Evolutionary conservation across 1,140 invertebrate species (phyloP), one percentile per base, ranked within the genome.

Genomic region (Neotoxoptera formosana): DNA sequence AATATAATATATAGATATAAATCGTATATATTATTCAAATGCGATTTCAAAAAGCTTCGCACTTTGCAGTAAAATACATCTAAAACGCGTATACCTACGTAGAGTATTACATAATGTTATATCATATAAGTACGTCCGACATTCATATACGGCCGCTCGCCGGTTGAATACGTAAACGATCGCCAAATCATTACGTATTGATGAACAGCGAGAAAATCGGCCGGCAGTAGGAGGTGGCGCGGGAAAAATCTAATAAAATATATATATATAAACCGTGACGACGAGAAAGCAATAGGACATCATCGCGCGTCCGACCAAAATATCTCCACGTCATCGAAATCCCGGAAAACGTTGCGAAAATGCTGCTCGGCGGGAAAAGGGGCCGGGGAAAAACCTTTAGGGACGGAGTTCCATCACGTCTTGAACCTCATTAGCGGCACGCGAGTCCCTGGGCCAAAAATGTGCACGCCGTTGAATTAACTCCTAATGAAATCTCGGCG

Each of bases 351-450:
- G 60, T 76, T 76, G n/a, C n/a, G 30, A 76, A 76, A 41, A 76
- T 17, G n/a, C 60, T 76, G 60, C 60, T 7, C 14, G 30, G 60
- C 14, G 30, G 60, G n/a, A 14, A 67, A 67, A 76, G 60, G 60
- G 41, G 41, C 41, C 41, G 41, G 21, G 45, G 34, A 41, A 84
- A 86, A 86, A 86, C 84, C 84, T 76, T 45, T 25, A 48, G 48
- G 34, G 88, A 89, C 88, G 51, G 47, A 91, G 90, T 91, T 76
- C 56, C n/a, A 67, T 91, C 90, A 67, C 90, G 90, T 91, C 53
- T 76, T 34, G 88, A 34, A 23, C 88, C 34, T 89, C 51, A 53
- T 89, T 89, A 89, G 60, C n/a, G n/a, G 51, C 34, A 34, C 56
- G 48, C 34, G 51, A 89, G 34, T 89, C 88, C 87, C 88, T 89